Conservation (phyloP, 2,888 invertebrate genomes). For the Drosophila borealis region DNA sequence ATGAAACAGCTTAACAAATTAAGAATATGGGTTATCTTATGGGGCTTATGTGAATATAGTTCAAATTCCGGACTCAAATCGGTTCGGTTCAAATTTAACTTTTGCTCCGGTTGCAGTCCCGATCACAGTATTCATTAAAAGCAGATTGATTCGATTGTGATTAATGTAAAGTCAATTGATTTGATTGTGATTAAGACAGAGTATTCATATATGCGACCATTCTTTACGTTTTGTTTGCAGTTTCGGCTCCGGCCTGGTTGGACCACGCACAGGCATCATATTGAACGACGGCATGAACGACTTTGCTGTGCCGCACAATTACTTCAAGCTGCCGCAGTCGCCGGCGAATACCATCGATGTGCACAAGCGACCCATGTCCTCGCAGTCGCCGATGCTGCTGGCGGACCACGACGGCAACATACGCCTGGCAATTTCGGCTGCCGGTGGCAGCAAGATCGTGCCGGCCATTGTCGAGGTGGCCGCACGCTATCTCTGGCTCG, state of each 20-base stretch:
- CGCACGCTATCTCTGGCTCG: conserved; percentile 88
- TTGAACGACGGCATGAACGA: conserved; percentile 98
- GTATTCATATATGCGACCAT: no score
- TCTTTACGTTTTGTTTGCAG: conserved; percentile 84
- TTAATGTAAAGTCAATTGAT: no score
- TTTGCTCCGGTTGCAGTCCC: no score
- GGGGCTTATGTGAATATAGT: no score
- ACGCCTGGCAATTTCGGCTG: conserved; percentile 90
- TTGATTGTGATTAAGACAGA: no score
- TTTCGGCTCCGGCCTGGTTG: conserved; percentile 92
- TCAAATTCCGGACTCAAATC: no score
- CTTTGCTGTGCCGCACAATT: conserved; percentile 92
- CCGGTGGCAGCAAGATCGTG: conserved; percentile 95
- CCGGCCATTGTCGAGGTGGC: conserved; percentile 90
- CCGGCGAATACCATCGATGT: conserved; percentile 92
- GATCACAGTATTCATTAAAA: no score
- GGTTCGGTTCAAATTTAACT: no score
- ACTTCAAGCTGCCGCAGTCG: conserved; percentile 91
- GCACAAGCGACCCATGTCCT: conserved; percentile 94
- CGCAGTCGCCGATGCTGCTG: conserved; percentile 94
- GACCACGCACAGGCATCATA: conserved; percentile 93
- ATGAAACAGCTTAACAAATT: no score
- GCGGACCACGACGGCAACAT: conserved; percentile 88
- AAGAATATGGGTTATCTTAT: no score
- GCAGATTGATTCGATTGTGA: no score